A percentile compares a stretch with the other conserved stretches of the same genome.
These are phyloP conservation scores for Melanchra persicariae DNA, from an alignment of 2,888 invertebrate species.

Conservation along the genomic window DNA sequence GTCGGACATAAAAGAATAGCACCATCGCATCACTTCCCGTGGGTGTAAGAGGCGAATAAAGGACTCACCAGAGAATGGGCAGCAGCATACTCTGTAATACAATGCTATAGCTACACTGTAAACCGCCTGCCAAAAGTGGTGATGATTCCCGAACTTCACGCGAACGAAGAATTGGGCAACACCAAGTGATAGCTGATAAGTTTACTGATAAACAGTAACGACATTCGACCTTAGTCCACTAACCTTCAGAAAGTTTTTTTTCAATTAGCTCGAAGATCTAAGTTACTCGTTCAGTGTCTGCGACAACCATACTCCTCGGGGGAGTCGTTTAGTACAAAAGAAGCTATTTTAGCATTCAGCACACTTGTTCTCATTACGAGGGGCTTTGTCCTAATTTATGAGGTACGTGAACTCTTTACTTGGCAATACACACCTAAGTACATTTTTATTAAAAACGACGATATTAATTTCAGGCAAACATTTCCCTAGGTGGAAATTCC, in stretches of 20 bases:
- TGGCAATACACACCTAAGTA: slow-evolving; percentile 55
- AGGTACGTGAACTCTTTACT: slow-evolving; percentile 69
- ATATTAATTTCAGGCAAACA: slow-evolving; percentile 57
- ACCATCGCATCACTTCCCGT: too few relatives aligned
- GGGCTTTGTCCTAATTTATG: slow-evolving; percentile 72
- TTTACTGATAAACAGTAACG: too few relatives aligned
- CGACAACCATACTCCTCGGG: slow-evolving; percentile 57
- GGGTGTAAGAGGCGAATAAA: too few relatives aligned
- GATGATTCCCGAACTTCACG: too few relatives aligned
- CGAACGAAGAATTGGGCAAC: neutral
- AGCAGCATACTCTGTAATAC: too few relatives aligned
- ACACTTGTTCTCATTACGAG: slow-evolving; percentile 73
- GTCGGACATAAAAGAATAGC: too few relatives aligned
- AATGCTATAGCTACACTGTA: too few relatives aligned
- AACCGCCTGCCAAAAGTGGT: too few relatives aligned
- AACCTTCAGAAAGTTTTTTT: neutral
- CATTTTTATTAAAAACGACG: slow-evolving; percentile 56
- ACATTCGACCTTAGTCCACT: neutral
- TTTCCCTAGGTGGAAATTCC: slow-evolving; percentile 48
- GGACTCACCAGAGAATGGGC: too few relatives aligned
- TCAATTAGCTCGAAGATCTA: slow-evolving; percentile 34
- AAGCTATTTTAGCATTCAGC: slow-evolving; percentile 71
- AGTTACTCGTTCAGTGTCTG: slow-evolving; percentile 24
- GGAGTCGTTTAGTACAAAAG: slow-evolving; percentile 65
- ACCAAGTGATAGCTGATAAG: neutral